Conservation (phyloP, 2,113 vertebrate species). For the Myodes glareolus region DNA sequence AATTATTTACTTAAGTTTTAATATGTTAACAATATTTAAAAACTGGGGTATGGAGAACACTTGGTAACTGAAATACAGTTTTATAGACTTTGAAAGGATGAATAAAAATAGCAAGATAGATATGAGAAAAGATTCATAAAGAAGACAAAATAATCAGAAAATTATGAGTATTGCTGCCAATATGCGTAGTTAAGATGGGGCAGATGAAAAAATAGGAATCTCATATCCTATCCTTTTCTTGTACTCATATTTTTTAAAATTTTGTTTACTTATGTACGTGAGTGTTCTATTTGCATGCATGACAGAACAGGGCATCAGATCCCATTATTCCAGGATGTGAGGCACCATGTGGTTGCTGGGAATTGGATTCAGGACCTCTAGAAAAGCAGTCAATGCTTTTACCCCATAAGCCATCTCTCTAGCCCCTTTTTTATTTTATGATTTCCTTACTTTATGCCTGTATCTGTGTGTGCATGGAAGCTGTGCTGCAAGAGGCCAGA, state of each 20-base stretch:
- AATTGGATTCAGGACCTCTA: neutral
- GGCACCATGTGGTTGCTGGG: neutral
- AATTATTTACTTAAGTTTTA: slow-evolving; percentile 39
- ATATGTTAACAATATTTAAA: neutral
- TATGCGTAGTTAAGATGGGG: neutral
- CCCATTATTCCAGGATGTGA: no score
- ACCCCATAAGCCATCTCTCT: neutral
- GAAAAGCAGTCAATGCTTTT: neutral
- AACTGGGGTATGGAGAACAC: neutral
- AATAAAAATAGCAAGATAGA: neutral
- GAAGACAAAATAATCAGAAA: neutral
- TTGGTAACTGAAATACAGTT: neutral
- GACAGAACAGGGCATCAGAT: no score
- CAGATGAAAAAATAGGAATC: neutral
- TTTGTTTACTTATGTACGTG: neutral
- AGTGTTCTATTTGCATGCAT: no score
- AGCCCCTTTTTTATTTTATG: neutral
- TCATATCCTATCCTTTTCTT: neutral
- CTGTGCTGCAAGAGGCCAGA: neutral
- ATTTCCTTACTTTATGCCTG: neutral
- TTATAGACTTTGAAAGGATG: neutral
- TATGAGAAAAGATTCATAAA: neutral
- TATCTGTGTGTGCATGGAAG: neutral
- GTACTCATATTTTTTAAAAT: neutral
- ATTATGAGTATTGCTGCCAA: neutral